These are phyloP conservation scores for Phodopus roborovskii DNA, from an alignment of 2,113 vertebrate genomes.

Conservation along the genomic window DNA sequence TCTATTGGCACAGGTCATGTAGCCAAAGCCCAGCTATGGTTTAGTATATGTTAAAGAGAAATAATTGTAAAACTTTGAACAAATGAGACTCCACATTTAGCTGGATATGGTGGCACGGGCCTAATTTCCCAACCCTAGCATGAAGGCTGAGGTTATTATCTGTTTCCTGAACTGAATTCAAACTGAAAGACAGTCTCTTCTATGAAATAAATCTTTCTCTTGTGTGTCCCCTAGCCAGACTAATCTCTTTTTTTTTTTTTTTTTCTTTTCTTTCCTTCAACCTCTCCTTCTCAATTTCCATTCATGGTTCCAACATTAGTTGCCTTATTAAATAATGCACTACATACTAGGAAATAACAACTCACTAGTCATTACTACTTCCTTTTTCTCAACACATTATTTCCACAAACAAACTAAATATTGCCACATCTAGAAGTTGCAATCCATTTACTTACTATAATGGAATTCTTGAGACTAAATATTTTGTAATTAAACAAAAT, in stretches of 20 bases:
- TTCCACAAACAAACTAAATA: background rate
- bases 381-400: background rate
- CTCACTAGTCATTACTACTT: background rate
- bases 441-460: background rate
- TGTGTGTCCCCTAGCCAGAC: too few relatives aligned
- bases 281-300: background rate
- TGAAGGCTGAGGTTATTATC: background rate
- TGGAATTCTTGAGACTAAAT: background rate
- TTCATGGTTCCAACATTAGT: background rate
- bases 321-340: background rate
- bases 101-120: background rate
- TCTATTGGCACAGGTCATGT: background rate
- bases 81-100: background rate
- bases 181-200: background rate
- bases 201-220: background rate
- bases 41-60: background rate
- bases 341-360: background rate
- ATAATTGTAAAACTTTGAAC: background rate
- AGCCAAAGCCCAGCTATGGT: background rate
- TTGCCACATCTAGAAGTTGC: fast-evolving
- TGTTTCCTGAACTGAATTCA: background rate
- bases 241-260: background rate
- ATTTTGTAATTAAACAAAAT: background rate
- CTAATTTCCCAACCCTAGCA: background rate
- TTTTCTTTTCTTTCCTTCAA: background rate